Conservation (phyloP, 2,888 invertebrate genomes). For the Craniophora ligustri region DNA sequence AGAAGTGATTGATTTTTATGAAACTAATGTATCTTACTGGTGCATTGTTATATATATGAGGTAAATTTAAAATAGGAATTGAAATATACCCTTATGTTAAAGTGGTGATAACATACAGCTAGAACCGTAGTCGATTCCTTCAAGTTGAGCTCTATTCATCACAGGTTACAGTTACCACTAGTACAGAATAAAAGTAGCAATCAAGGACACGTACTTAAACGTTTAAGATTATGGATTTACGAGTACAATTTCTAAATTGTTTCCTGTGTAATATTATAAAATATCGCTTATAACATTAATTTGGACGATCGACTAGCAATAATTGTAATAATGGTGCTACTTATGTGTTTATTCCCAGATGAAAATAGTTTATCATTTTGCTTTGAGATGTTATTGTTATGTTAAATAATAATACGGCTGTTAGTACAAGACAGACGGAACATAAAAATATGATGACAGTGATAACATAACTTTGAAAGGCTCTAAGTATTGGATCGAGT, state of each 20-base stretch:
- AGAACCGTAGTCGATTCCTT: too few relatives aligned
- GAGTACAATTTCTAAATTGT: constrained; percentile 28
- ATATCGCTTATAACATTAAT: constrained; percentile 15
- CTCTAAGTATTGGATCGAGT: constrained; percentile 43
- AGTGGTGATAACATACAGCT: too few relatives aligned
- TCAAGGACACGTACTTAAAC: constrained; percentile 15
- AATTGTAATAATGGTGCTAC: constrained; percentile 13
- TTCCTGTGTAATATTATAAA: constrained; percentile 31
- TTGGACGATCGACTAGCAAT: constrained; percentile 18
- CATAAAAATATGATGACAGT: constrained; percentile 12
- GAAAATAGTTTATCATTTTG: neutral
- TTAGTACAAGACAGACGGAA: too few relatives aligned
- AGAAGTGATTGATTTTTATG: too few relatives aligned
- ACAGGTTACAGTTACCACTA: too few relatives aligned
- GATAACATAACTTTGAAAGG: constrained; percentile 29
- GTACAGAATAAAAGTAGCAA: constrained; percentile 12
- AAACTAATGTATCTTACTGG: too few relatives aligned
- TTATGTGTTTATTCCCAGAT: neutral
- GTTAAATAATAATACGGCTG: too few relatives aligned
- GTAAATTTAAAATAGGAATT: neutral
- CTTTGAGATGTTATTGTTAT: too few relatives aligned
- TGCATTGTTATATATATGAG: neutral
- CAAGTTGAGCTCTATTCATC: too few relatives aligned
- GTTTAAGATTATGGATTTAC: constrained; percentile 35
- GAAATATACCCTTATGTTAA: too few relatives aligned